A percentile compares a stretch with the other conserved stretches of the same genome.
phyloP scores from a whole-genome alignment of 2,113 vertebrate genomes.

The Onychostruthus taczanowskii region DNA sequence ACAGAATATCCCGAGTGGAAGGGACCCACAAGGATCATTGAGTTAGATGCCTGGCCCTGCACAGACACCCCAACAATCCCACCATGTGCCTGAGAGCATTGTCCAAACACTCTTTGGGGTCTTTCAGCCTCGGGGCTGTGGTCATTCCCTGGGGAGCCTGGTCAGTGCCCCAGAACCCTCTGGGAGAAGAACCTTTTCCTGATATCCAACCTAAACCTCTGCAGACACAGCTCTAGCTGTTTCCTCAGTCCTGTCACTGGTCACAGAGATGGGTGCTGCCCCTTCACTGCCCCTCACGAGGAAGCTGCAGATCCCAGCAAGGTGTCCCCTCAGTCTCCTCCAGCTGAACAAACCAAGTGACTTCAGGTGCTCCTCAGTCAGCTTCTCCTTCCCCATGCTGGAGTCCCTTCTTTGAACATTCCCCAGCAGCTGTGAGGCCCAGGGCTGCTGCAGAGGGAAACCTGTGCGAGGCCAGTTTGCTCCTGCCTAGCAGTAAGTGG shows the following conservation, averaged over 20 bases:
- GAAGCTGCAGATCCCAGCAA: not conserved
- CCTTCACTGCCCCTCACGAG: not conserved
- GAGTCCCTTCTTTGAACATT: not conserved
- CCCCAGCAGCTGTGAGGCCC: not conserved
- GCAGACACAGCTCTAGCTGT: not conserved
- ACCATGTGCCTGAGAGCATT: not conserved
- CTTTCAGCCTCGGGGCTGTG: not conserved
- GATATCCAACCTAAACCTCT: not conserved
- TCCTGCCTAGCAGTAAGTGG: not conserved
- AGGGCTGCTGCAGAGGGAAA: not conserved
- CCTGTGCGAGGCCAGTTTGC: not conserved
- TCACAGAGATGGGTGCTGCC: too few species aligned
- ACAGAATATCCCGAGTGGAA: not conserved
- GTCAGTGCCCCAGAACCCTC: accelerated
- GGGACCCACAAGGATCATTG: not conserved
- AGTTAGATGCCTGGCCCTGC: not conserved
- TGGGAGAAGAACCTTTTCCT: not conserved
- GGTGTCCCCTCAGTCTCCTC: not conserved
- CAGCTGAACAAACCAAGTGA: not conserved
- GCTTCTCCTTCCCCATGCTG: not conserved
- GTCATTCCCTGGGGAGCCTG: not conserved
- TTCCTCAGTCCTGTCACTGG: not conserved
- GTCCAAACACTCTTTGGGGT: not conserved
- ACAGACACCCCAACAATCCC: not conserved
- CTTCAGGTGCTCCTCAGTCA: not conserved